A percentile compares a stretch with the other conserved stretches of the same genome.
Evolutionary conservation across 1,140 invertebrate species (phyloP).

Genomic region (Brachionus plicatilis): DNA sequence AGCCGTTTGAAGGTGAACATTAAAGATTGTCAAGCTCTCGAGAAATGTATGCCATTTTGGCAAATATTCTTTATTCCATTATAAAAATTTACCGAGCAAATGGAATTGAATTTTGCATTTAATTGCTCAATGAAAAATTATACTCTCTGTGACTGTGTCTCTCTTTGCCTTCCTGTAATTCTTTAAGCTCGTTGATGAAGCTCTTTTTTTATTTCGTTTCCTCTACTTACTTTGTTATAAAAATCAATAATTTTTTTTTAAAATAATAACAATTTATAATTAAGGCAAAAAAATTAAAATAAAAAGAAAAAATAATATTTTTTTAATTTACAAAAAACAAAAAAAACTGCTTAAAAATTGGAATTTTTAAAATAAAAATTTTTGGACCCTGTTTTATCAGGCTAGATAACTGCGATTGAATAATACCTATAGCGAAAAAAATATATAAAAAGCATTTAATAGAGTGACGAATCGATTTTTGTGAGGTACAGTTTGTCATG

Average conservation of each 20-base stretch:
- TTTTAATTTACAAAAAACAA: not conserved
- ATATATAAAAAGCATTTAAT: not conserved
- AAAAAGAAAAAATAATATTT: not conserved
- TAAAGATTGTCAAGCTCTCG: not conserved
- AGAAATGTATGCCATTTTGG: not conserved
- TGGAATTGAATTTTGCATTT: not conserved
- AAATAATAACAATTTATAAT: not conserved
- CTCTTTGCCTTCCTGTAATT: constrained; percentile 2
- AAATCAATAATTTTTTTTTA: constrained; percentile 15
- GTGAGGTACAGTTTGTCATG: not conserved
- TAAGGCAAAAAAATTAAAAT: constrained; percentile 1
- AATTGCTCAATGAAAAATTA: constrained; percentile 13
- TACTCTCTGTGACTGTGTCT: not conserved
- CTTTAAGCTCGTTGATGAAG: not conserved
- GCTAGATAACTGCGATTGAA: not conserved
- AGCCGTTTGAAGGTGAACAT: not conserved
- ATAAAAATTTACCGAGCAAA: not conserved
- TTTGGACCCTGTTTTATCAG: not conserved
- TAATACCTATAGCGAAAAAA: not conserved
- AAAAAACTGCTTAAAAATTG: not conserved
- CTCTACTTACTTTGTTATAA: not conserved
- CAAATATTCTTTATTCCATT: not conserved
- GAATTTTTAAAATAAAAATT: not conserved
- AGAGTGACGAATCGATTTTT: not conserved
- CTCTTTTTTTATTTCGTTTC: not conserved